phyloP scores from a whole-genome alignment of 2,113 vertebrate species.

The Anarrhichthys ocellatus region DNA sequence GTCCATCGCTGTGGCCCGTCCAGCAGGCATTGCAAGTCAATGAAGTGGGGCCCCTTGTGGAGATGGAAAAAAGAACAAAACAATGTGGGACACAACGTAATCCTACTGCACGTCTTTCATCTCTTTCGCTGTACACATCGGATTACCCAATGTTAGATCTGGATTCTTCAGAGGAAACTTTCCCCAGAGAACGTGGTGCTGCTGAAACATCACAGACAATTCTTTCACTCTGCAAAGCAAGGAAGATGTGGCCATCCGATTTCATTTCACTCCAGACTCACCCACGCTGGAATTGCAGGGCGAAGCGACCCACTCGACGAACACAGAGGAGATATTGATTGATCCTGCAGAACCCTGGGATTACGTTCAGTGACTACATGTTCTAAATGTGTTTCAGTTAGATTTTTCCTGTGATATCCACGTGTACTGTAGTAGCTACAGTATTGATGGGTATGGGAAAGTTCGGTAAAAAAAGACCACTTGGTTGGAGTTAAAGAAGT shows the following conservation, averaged over 20 bases:
- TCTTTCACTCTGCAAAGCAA: constrained; percentile 17
- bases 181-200: background rate
- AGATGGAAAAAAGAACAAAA: constrained; percentile 6
- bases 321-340: background rate
- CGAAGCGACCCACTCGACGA: background rate
- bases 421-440: too few species aligned
- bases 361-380: too few species aligned
- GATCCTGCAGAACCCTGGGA: background rate
- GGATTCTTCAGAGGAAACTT: constrained; percentile 5
- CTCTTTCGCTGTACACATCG: constrained; percentile 22
- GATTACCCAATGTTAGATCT: constrained; percentile 38
- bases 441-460: too few species aligned
- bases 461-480: too few species aligned
- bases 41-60: constrained; percentile 3
- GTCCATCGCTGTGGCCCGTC: constrained; percentile 28
- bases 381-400: too few species aligned
- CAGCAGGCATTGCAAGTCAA: constrained; percentile 6
- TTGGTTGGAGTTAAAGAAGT: too few species aligned
- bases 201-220: constrained; percentile 23
- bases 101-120: constrained; percentile 14
- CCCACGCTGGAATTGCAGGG: background rate
- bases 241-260: constrained; percentile 13
- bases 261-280: constrained; percentile 8
- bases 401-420: too few species aligned
- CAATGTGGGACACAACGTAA: background rate